These are phyloP conservation scores for Heliconius sara DNA, from an alignment of 2,888 invertebrate genomes.

Conservation along the genomic window DNA sequence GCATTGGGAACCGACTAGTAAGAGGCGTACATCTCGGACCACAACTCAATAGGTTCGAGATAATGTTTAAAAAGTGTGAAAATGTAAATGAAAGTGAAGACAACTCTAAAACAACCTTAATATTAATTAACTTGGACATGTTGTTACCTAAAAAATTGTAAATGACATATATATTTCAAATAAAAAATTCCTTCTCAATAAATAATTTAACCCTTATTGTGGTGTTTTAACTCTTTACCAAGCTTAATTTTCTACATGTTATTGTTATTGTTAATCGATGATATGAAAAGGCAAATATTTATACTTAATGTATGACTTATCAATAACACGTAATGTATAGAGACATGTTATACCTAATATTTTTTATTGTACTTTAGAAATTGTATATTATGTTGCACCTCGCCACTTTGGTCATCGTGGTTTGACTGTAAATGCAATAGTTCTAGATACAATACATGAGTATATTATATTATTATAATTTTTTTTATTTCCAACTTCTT, in stretches of 20 bases:
- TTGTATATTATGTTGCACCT: neutral
- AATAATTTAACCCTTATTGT: no score
- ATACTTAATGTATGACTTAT: slow-evolving; percentile 12
- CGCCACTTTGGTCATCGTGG: neutral
- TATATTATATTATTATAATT: neutral
- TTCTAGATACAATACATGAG: neutral
- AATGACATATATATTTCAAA: no score
- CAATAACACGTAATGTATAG: slow-evolving; percentile 4
- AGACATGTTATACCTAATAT: slow-evolving; percentile 3
- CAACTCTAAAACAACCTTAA: no score
- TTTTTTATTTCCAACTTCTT: neutral
- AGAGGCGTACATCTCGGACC: no score
- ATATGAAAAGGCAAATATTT: slow-evolving; percentile 13
- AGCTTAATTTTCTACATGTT: slow-evolving; percentile 7
- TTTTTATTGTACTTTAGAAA: neutral
- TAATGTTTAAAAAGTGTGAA: no score
- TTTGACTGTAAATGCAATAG: neutral
- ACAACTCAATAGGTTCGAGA: no score
- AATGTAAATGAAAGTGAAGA: no score
- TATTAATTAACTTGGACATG: no score
- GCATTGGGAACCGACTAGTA: no score
- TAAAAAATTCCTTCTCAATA: no score
- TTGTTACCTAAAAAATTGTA: no score
- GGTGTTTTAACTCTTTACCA: neutral
- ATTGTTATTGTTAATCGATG: slow-evolving; percentile 1